Evolutionary conservation across 64 coral and sea anemone genomes (phyloP).

Genomic region (Acropora yongei): DNA sequence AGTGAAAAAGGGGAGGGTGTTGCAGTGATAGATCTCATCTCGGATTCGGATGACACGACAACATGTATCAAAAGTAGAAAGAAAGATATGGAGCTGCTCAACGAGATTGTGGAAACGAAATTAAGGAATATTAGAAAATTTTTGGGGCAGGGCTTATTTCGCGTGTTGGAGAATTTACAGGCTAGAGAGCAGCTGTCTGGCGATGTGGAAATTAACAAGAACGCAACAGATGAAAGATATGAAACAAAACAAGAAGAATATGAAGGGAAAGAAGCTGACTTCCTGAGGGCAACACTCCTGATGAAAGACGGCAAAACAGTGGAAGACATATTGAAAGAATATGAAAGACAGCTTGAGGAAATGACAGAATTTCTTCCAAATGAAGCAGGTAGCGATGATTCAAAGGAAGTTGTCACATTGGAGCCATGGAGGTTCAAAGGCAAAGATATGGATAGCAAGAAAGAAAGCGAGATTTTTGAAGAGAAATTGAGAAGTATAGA

Average conservation of each 20-base stretch:
- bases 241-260: not conserved
- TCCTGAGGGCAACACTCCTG: not conserved
- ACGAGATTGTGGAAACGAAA: not conserved
- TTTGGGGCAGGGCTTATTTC: too few species aligned
- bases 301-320: not conserved
- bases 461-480: not conserved
- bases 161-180: too few species aligned
- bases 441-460: not conserved
- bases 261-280: too few species aligned
- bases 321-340: slow-evolving; percentile 15
- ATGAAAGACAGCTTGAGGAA: slow-evolving; percentile 12
- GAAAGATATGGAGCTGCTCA: not conserved
- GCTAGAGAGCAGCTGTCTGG: too few species aligned
- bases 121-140: too few species aligned
- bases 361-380: slow-evolving; percentile 1
- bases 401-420: not conserved
- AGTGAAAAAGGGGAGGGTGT: not conserved
- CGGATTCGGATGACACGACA: not conserved
- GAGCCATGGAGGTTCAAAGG: not conserved
- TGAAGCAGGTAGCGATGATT: not conserved
- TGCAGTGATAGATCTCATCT: not conserved
- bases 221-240: too few species aligned
- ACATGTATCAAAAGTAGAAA: too few species aligned
- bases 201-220: too few species aligned
- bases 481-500: too few species aligned